Percentiles rank a stretch among this genome's conserved stretches.
phyloP scores from a whole-genome alignment of 2,888 invertebrate species.

The Pharmacophagus antenor region DNA sequence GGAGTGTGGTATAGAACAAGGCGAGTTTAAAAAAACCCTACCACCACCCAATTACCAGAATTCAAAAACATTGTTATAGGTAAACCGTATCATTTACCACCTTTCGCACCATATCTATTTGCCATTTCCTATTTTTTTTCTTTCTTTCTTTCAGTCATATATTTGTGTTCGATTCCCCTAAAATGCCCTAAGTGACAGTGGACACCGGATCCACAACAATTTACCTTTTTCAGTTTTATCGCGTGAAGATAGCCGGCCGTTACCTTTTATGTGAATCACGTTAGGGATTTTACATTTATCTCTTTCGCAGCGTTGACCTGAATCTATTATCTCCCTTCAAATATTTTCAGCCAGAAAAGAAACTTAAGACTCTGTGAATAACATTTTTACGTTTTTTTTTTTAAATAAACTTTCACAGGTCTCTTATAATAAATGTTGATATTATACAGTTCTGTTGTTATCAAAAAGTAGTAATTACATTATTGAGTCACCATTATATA shows the following conservation, averaged over 20 bases:
- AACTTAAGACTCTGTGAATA: too few relatives aligned
- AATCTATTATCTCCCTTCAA: conserved; percentile 5
- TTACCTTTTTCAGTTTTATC: conserved; percentile 18
- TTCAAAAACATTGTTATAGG: too few relatives aligned
- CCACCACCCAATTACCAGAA: too few relatives aligned
- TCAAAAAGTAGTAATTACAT: too few relatives aligned
- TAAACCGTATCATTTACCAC: too few relatives aligned
- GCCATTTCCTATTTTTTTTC: background rate
- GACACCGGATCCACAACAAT: conserved; percentile 2
- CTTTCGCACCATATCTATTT: too few relatives aligned
- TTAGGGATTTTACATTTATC: conserved; percentile 23
- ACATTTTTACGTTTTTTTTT: background rate
- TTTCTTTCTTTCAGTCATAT: background rate
- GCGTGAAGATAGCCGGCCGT: conserved; percentile 18
- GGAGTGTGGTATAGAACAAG: background rate
- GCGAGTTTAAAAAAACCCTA: too few relatives aligned
- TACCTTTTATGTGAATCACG: conserved; percentile 28
- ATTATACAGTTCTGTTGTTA: too few relatives aligned
- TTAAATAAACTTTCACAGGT: background rate
- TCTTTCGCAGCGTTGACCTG: conserved; percentile 12
- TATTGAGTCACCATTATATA: too few relatives aligned
- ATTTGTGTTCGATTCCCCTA: background rate
- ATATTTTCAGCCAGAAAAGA: background rate
- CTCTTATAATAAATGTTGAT: too few relatives aligned
- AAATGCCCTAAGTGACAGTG: conserved; percentile 1